Percentiles rank a stretch among this genome's conserved stretches.
phyloP scores from a whole-genome alignment of 2,113 vertebrate species.

The Callospermophilus lateralis region DNA sequence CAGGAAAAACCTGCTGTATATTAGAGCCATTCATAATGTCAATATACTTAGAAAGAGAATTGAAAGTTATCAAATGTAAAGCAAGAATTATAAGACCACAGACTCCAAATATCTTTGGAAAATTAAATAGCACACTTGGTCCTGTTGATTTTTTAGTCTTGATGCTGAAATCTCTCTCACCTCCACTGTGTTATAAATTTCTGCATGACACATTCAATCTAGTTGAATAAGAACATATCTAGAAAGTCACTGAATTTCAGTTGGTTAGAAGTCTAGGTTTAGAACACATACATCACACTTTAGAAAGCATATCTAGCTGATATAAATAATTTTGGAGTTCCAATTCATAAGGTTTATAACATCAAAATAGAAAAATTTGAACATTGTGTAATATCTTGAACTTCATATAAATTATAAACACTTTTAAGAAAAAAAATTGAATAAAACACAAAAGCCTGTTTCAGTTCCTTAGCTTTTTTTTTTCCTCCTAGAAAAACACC shows the following conservation, averaged over 20 bases:
- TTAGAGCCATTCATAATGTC: slow-evolving; percentile 9
- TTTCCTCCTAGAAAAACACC: background rate
- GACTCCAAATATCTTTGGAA: background rate
- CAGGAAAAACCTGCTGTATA: background rate
- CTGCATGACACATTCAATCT: background rate
- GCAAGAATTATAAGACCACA: background rate
- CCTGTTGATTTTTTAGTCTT: background rate
- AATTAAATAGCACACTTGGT: background rate
- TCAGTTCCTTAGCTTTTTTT: background rate
- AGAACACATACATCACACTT: background rate
- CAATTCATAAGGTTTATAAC: background rate
- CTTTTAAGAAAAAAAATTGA: slow-evolving; percentile 12
- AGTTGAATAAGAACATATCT: background rate
- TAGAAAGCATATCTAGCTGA: background rate
- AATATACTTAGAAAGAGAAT: background rate
- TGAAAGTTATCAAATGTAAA: slow-evolving; percentile 32
- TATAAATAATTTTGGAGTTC: background rate
- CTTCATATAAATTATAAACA: background rate
- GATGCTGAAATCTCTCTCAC: slow-evolving; percentile 11
- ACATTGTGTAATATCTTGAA: background rate
- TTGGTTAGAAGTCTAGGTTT: background rate
- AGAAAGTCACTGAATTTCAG: background rate
- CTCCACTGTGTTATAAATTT: background rate
- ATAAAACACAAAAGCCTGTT: background rate
- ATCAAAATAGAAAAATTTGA: slow-evolving; percentile 35